Evolutionary conservation across 2,113 vertebrate species (phyloP), one percentile per base, ranked within the genome.

Genomic region (Tetrax tetrax): DNA sequence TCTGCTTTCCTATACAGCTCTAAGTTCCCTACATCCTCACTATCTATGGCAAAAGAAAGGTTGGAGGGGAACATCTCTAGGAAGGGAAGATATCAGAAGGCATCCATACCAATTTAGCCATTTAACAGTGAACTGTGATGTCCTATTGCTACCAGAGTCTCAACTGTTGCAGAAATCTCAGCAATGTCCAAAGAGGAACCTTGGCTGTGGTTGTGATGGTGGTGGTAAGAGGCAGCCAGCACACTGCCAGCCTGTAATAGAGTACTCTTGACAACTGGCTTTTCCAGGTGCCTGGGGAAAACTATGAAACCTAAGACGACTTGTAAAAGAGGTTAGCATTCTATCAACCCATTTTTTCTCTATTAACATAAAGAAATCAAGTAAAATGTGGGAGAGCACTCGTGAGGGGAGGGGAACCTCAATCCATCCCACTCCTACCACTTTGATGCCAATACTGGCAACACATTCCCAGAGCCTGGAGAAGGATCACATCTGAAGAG

Each of bases 231-330:
- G 31, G 43, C 28, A 65, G 22, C 10, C 63, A 64, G 31, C 17
- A 76, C 10, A 8, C 9, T 43, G 4, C 7, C 41, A 88, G 38
- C 19, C 68, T 69, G 6, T 89, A 37, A 27, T 18, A 50, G 0
- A 0, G 0, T 38, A 12, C 24, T 51, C 21, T 22, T 19, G 48
- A 70, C n/a, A 61, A 6, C 21, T 54, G 57, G 2, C 27, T 47
- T 71, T n/a, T 64, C 66, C 29, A 47, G 10, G 9, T 8, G 2
- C 31, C 47, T n/a, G 38, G 18, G 72, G 53, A 66, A 89, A 92
- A 41, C n/a, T n/a, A 7, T 37, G 28, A 75, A 64, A 85, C 54
- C 48, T 6, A 21, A 12, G 74, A 81, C 31, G 9, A 23, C 33
- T 35, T 29, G 14, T n/a, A 27, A 37, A 76, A 72, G 56, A 51